Percentiles rank a stretch among this genome's conserved stretches.
These are phyloP conservation scores for Pyralis farinalis DNA, from an alignment of 2,888 invertebrate genomes.

Conservation along the genomic window DNA sequence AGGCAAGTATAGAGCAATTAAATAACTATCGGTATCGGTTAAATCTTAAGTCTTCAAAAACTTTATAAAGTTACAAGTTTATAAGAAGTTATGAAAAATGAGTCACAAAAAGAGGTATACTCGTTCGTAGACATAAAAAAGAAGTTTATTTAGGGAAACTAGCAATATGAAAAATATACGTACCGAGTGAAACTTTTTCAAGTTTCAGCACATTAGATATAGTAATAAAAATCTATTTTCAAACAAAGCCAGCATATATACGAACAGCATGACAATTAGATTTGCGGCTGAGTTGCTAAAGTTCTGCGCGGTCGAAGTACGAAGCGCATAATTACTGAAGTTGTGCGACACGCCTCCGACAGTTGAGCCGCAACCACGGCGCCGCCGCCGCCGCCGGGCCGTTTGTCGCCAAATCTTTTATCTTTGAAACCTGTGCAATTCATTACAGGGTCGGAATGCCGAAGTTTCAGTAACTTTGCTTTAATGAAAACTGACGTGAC, in stretches of 20 bases:
- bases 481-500: neutral
- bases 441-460: neutral
- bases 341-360: constrained; percentile 4
- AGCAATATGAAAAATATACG: no score
- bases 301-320: constrained; percentile 3
- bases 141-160: no score
- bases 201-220: no score
- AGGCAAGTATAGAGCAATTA: no score
- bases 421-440: constrained; percentile 1
- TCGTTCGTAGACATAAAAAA: no score
- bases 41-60: no score
- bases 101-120: no score
- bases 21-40: no score
- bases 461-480: neutral
- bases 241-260: neutral
- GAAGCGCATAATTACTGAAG: constrained; percentile 18
- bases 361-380: neutral
- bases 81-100: no score
- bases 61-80: no score
- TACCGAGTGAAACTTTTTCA: no score
- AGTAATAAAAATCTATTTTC: no score
- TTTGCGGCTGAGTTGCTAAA: constrained; percentile 6
- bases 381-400: neutral
- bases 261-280: constrained; percentile 12
- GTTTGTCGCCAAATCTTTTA: constrained; percentile 4